Evolutionary conservation across 1,140 invertebrate genomes (phyloP).

Genomic region (Protaetia brevitarsis): DNA sequence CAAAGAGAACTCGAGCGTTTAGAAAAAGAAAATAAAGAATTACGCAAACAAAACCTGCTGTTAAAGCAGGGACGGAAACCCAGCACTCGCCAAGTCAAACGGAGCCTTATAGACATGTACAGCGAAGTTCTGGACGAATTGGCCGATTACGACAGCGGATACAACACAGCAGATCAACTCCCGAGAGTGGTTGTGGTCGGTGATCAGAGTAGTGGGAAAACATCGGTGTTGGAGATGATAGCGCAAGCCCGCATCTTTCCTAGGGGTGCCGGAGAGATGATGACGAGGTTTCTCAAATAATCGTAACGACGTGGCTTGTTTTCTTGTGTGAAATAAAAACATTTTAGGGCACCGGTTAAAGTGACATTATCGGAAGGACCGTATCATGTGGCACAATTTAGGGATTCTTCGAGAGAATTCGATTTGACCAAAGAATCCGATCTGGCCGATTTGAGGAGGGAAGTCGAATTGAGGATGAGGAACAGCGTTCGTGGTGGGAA

Average conservation of each 20-base stretch:
- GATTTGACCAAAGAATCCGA: conserved; percentile 96
- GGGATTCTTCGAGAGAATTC: conserved; percentile 89
- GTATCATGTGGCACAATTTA: conserved; percentile 97
- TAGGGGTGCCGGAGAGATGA: conserved; percentile 74
- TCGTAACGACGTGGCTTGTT: neutral
- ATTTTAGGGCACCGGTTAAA: conserved; percentile 77
- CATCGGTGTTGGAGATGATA: conserved; percentile 97
- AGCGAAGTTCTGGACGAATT: conserved; percentile 98
- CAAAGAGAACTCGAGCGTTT: conserved; percentile 90
- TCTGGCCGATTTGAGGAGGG: conserved; percentile 78
- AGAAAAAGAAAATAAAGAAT: conserved; percentile 95
- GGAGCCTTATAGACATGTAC: conserved; percentile 85
- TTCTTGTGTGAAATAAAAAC: neutral
- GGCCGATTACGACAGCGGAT: conserved; percentile 84
- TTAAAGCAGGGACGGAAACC: conserved; percentile 69
- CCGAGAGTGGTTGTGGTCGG: conserved; percentile 99
- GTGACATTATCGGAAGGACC: conserved; percentile 98
- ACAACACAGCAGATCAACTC: conserved; percentile 93
- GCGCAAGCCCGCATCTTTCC: conserved; percentile 97
- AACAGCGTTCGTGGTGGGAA: conserved; percentile 86
- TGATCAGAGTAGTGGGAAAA: conserved; percentile 99
- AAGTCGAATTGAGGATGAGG: conserved; percentile 90
- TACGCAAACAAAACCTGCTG: conserved; percentile 89
- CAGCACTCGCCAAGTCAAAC: conserved; percentile 76
- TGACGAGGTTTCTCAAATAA: conserved; percentile 61